A percentile compares a stretch with the other conserved stretches of the same genome.
Evolutionary conservation across 2,888 invertebrate species (phyloP).

Genomic region (Xanthia togata): DNA sequence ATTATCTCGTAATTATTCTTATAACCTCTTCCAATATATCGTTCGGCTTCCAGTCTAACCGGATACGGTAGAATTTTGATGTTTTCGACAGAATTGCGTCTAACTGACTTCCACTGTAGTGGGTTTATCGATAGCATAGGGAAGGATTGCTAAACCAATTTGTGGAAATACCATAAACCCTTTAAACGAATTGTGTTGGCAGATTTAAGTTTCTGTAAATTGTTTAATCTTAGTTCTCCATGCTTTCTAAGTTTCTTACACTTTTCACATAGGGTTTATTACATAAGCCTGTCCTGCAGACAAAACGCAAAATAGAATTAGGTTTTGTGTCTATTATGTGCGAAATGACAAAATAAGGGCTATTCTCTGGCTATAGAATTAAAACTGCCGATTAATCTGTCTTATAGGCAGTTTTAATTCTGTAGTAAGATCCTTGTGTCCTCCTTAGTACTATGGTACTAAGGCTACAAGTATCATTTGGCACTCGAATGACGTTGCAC

Average conservation of each 20-base stretch:
- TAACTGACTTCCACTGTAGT: constrained; percentile 18
- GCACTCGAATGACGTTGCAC: background rate
- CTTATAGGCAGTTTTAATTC: too few species aligned
- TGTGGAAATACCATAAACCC: background rate
- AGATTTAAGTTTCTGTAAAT: background rate
- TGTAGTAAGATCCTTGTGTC: too few species aligned
- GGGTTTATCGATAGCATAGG: constrained; percentile 1
- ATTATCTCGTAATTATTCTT: background rate
- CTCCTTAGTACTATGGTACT: too few species aligned
- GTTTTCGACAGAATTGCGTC: constrained; percentile 1
- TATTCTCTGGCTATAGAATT: too few species aligned
- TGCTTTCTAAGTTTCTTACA: background rate
- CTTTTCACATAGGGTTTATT: background rate
- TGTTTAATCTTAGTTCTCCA: background rate
- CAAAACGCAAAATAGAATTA: background rate
- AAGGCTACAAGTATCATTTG: too few species aligned
- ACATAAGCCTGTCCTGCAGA: background rate
- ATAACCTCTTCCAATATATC: background rate
- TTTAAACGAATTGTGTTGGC: background rate
- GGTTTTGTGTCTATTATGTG: background rate
- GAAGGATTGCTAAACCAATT: constrained; percentile 33
- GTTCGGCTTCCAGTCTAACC: background rate
- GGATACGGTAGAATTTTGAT: constrained; percentile 15
- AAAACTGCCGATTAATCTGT: background rate
- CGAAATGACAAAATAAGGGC: background rate